Base-by-base conservation (phyloP, 2,888 invertebrate species). In the Harpagoxenus sublaevis region DNA sequence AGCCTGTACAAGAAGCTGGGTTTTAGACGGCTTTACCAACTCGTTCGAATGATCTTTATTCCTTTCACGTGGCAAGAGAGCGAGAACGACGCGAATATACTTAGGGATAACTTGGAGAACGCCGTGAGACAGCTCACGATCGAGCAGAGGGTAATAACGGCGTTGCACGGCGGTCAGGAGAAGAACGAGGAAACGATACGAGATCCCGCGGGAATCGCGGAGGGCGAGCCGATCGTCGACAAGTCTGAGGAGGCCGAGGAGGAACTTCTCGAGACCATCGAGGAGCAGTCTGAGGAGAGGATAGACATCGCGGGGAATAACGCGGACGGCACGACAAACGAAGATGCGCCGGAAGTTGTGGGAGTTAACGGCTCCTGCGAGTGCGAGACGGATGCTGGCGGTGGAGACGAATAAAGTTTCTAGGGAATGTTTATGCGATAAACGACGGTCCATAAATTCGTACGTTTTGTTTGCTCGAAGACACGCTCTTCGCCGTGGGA, bases 1-100 rank as follows among this genome's bases (percentile, higher is more conserved):
- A 97, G 97, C 92, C 96, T 98, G 82, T 98, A 98, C 95, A 97
- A 96, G 91, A 98, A 98, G 95, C 96, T 98, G 93, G 98, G 98
- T 93, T 98, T 98, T 95, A 96, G 96, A 94, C 97, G 97, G 95
- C 96, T 97, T 92, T 98, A 97, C 95, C 97, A 97, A 95, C 98
- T 97, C 92, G 97, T 97, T 89, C 96, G 98, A 91, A 98, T 98
- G 94, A 97, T 97, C 89, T 96, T 98, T 94, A 96, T 96, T 94
- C 97, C 97, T 73, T 93, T 95, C 85, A 94, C 94, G 82, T 95
- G 93, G 92, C 89, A 91, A 48, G 92, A 94, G 60, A 84, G 86
- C 53, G 88, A 90, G 35, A 91, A 88, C 66, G 91, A 92, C n/a
- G 83, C 86, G n/a, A 88, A 84, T 65, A 86, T 92, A 31, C 82